These are phyloP conservation scores for Columbina picui DNA, from an alignment of 2,113 vertebrate genomes.

Conservation along the genomic window DNA sequence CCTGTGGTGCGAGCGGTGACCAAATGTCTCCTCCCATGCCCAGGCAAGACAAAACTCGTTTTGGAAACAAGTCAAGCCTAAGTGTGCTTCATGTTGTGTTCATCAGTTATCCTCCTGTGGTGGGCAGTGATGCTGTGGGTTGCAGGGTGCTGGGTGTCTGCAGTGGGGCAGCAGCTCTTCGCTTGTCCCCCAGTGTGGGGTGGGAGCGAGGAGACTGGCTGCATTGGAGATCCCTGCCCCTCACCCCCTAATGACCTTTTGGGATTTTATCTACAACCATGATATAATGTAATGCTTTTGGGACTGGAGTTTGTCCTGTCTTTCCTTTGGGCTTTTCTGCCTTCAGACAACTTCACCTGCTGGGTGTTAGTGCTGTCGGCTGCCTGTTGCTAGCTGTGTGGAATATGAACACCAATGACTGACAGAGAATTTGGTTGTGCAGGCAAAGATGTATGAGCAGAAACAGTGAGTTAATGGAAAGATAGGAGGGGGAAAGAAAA, in stretches of 20 bases:
- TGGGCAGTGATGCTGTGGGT: neutral
- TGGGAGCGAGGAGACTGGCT: neutral
- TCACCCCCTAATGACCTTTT: neutral
- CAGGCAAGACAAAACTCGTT: neutral
- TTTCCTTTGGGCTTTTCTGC: neutral
- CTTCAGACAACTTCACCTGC: neutral
- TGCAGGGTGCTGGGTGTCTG: rapidly evolving
- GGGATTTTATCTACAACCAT: neutral
- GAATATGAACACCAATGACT: neutral
- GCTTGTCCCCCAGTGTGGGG: rapidly evolving
- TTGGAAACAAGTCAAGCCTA: neutral
- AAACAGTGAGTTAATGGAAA: neutral
- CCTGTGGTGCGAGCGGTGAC: neutral
- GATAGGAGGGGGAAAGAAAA: neutral
- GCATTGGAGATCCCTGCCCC: rapidly evolving
- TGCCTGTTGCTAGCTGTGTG: neutral
- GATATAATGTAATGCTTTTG: neutral
- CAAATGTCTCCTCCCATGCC: rapidly evolving
- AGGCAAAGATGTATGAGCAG: neutral
- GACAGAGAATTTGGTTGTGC: neutral
- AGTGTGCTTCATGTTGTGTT: neutral
- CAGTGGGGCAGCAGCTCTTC: neutral
- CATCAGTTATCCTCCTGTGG: rapidly evolving
- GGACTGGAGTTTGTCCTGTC: neutral
- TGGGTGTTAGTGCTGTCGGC: neutral